Base-by-base conservation (phyloP, 2,113 vertebrate genomes). In the Nannospalax galili region DNA sequence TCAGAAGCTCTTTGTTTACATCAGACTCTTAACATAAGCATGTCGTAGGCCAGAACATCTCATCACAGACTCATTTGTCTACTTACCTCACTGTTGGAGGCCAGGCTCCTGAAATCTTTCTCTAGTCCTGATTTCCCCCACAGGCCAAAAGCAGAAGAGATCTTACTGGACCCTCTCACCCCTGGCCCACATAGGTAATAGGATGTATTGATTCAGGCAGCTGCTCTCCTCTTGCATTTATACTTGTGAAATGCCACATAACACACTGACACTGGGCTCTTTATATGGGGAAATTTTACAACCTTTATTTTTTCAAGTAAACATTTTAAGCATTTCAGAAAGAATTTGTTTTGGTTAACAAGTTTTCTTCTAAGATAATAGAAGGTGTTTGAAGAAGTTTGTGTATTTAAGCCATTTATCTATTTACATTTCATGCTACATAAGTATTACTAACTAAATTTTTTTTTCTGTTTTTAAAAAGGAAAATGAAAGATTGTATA, bases 401-500 rank as follows among this genome's bases (percentile, higher is more conserved):
- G 95, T 91, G 26, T 52, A 89, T 87, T 42, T 84, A 88, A 60
- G 26, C 60, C 30, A 75, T 91, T 10, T 74, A n/a, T 70, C 37
- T 96, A 0, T 14, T 65, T 28, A 1, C n/a, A 56, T 58, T 60
- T 75, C 32, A 69, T 62, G 5, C 42, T 73, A 40, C 14, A 0
- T 84, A 82, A 90, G 30, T 91, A 77, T 26, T 91, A 35, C 52
- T 92, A 64, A 84, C 60, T 93, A 90, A 58, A 88, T 89, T 3
- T 52, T 56, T 79, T 93, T 92, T 91, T 94, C 58, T 90, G 3
- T 94, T 28, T 97, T 94, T 88, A 26, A 92, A 96, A 97, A 99
- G 99, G 99, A 99, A 98, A 99, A 99, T 81, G 99, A 99, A 98
- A 99, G 97, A 94, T 97, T 99, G 10, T 99, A 99, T 97, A 97